Conservation (phyloP, 2,797 vertebrate genomes). For the Meriones psammophilus region DNA sequence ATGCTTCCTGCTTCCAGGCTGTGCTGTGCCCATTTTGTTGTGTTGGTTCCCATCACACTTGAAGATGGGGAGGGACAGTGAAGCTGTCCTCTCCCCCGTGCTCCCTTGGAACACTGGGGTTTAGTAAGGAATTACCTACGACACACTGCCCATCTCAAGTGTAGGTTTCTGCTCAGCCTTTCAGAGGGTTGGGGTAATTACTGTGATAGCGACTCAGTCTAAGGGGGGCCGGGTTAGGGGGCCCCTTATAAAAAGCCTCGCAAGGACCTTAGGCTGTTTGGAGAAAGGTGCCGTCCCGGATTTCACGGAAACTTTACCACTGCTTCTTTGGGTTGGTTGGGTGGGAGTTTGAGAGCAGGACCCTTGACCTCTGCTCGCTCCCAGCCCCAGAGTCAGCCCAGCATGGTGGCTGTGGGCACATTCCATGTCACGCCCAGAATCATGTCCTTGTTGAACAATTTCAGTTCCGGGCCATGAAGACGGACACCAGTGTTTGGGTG, state of each 20-base stretch:
- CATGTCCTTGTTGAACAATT: conserved; percentile 41
- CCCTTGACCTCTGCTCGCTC: not conserved
- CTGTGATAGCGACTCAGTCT: not conserved
- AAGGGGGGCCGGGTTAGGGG: not conserved
- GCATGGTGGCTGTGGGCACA: not conserved
- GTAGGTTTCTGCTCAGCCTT: conserved; percentile 4
- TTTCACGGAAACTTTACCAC: not conserved
- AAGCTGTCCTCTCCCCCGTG: not conserved
- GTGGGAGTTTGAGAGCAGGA: not conserved
- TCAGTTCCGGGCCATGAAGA: conserved; percentile 24
- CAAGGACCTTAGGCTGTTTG: conserved; percentile 2
- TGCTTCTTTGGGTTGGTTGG: not conserved
- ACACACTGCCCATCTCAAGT: not conserved
- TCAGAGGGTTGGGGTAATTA: not conserved
- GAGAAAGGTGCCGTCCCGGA: not conserved
- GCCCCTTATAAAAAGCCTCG: not conserved
- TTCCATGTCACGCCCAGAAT: not conserved
- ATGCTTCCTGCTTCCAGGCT: not conserved
- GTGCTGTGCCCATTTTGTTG: not conserved
- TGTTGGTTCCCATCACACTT: not conserved
- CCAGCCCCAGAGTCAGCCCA: not conserved
- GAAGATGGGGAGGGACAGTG: not conserved
- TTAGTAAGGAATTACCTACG: conserved; percentile 1
- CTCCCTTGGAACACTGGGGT: not conserved
- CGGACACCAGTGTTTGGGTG: not conserved